Conservation (phyloP, 1,140 invertebrate species). For the Anagrus nilaparvatae region DNA sequence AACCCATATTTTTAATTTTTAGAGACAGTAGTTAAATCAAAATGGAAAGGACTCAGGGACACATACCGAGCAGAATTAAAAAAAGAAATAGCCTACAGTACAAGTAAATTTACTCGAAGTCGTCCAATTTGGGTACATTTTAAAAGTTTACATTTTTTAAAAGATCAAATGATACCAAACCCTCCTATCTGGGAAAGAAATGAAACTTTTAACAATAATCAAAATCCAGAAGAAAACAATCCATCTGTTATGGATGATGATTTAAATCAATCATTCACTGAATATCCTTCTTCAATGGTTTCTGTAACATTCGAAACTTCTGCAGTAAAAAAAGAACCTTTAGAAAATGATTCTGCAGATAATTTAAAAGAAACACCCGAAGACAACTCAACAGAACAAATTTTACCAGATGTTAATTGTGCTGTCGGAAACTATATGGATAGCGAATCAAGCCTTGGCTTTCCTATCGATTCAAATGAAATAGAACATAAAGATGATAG, state of each 20-base stretch:
- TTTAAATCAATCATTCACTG: no score
- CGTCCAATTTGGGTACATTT: constrained; percentile 39
- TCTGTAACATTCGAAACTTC: constrained; percentile 7
- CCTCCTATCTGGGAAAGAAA: constrained; percentile 35
- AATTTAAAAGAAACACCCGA: constrained; percentile 23
- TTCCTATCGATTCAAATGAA: constrained; percentile 28
- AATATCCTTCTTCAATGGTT: no score
- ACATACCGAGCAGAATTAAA: constrained; percentile 41
- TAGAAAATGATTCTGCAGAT: constrained; percentile 37
- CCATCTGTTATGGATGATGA: no score
- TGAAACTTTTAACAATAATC: constrained; percentile 11
- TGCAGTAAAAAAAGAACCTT: constrained; percentile 33
- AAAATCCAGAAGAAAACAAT: constrained; percentile 16
- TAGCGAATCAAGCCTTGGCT: constrained; percentile 23
- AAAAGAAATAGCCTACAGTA: constrained; percentile 35
- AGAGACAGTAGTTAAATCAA: constrained; percentile 38
- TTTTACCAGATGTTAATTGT: constrained; percentile 3
- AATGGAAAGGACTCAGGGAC: constrained; percentile 41
- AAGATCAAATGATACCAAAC: constrained; percentile 37
- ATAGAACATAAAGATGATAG: constrained; percentile 34
- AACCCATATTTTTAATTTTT: constrained; percentile 12
- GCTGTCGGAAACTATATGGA: no score
- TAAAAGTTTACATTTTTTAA: constrained; percentile 35
- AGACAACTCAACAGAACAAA: not conserved
- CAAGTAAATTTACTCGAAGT: constrained; percentile 31